Evolutionary conservation across 2,113 vertebrate genomes (phyloP).

Genomic region (Paralichthys olivaceus): DNA sequence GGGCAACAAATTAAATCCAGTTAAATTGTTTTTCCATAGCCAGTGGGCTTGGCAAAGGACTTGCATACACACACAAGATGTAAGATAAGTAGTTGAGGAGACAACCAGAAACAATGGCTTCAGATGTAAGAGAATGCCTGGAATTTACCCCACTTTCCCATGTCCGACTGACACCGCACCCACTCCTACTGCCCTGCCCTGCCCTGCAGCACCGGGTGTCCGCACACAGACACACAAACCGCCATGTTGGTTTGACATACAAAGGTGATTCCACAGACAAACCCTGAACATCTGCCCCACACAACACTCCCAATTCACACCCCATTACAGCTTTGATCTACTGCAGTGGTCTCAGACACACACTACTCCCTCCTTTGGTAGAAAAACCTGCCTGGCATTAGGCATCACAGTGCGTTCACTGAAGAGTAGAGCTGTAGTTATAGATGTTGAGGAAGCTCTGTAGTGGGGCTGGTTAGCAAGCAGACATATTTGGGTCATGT

Average conservation of each 20-base stretch:
- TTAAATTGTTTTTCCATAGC: slow-evolving; percentile 85
- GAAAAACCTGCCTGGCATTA: not conserved
- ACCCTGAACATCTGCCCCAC: slow-evolving; percentile 12
- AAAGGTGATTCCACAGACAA: slow-evolving; percentile 29
- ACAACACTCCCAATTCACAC: slow-evolving; percentile 6
- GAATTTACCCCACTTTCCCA: slow-evolving; percentile 78
- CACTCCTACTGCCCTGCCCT: slow-evolving; percentile 38
- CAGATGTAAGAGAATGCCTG: slow-evolving; percentile 70
- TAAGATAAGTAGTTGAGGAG: slow-evolving; percentile 68
- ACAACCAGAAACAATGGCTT: slow-evolving; percentile 55
- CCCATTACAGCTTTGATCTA: slow-evolving; percentile 25
- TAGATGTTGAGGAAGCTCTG: slow-evolving; percentile 22
- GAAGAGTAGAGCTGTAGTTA: slow-evolving; percentile 40
- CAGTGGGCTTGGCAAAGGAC: slow-evolving; percentile 77
- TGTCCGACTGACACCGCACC: slow-evolving; percentile 40
- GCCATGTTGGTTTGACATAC: not conserved
- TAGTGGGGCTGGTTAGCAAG: slow-evolving; percentile 7
- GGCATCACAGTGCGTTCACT: slow-evolving; percentile 35
- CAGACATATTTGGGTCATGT: slow-evolving; percentile 76
- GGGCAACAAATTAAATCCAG: slow-evolving; percentile 79
- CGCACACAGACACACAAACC: slow-evolving; percentile 7
- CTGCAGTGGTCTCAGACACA: slow-evolving; percentile 4
- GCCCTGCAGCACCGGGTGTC: slow-evolving; percentile 26
- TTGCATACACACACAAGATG: slow-evolving; percentile 64
- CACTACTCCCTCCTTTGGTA: not conserved